Conservation (phyloP, 1,140 invertebrate species). For the Panagrolaimus sp. region DNA sequence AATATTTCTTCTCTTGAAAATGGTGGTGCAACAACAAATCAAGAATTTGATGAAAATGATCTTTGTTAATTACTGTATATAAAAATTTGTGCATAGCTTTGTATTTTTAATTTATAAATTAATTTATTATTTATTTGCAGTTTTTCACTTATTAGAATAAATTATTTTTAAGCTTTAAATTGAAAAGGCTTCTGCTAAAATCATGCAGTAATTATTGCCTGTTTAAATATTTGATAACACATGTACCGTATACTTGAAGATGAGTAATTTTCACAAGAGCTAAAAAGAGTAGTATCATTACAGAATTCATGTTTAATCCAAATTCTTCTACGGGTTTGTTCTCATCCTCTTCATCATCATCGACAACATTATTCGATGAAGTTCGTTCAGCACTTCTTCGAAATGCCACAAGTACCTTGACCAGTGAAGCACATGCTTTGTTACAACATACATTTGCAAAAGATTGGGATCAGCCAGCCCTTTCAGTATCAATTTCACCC, state of each 20-base stretch:
- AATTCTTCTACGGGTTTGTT: too few species aligned
- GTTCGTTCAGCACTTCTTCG: not conserved
- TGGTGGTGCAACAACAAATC: not conserved
- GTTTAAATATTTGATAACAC: not conserved
- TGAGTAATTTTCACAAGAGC: not conserved
- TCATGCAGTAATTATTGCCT: conserved; percentile 6
- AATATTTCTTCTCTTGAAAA: not conserved
- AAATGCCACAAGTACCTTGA: not conserved
- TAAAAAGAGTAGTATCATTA: too few species aligned
- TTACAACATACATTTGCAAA: conserved; percentile 7
- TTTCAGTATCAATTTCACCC: not conserved
- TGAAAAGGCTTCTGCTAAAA: not conserved
- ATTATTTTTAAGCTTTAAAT: conserved; percentile 8
- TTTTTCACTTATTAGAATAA: not conserved
- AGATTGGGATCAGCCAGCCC: conserved; percentile 1
- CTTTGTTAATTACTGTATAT: not conserved
- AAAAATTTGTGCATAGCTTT: too few species aligned
- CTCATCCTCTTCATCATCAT: too few species aligned
- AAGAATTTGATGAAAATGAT: not conserved
- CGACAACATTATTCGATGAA: not conserved
- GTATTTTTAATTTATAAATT: too few species aligned
- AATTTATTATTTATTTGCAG: not conserved
- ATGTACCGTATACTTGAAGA: not conserved
- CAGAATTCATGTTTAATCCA: too few species aligned
- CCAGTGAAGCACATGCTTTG: not conserved